phyloP scores from a whole-genome alignment of 92 coral and sea anemone species.

The Zoanthus sociatus region DNA sequence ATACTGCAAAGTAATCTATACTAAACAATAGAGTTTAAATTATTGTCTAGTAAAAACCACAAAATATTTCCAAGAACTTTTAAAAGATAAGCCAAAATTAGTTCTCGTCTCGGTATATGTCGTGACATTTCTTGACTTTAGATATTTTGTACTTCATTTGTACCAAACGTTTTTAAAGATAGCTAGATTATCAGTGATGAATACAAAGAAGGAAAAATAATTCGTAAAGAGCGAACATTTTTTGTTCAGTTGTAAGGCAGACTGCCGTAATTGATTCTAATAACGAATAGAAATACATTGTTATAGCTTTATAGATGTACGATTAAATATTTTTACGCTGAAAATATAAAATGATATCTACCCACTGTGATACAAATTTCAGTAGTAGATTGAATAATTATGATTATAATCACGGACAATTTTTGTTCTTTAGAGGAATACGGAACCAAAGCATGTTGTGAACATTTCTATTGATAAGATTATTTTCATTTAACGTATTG shows the following conservation, averaged over 20 bases:
- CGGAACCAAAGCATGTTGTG: too few species aligned
- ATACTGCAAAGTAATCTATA: background rate
- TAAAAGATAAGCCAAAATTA: background rate
- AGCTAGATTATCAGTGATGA: too few species aligned
- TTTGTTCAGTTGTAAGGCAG: background rate
- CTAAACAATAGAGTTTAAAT: background rate
- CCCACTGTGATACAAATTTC: too few species aligned
- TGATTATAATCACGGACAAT: too few species aligned
- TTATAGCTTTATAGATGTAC: too few species aligned
- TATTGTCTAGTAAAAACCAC: slow-evolving; percentile 16
- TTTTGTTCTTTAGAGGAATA: too few species aligned
- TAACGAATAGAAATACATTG: too few species aligned
- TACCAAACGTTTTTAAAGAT: too few species aligned
- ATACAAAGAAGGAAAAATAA: background rate
- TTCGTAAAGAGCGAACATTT: background rate
- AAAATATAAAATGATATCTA: too few species aligned
- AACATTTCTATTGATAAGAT: background rate
- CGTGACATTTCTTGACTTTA: background rate
- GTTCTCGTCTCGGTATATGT: background rate
- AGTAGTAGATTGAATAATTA: too few species aligned
- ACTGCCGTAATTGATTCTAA: background rate
- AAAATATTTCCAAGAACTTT: background rate
- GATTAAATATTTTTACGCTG: too few species aligned
- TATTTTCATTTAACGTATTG: background rate
- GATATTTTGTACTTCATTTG: too few species aligned